These are phyloP conservation scores for Rhagoletis pomonella DNA, from an alignment of 1,140 invertebrate genomes.

Conservation along the genomic window DNA sequence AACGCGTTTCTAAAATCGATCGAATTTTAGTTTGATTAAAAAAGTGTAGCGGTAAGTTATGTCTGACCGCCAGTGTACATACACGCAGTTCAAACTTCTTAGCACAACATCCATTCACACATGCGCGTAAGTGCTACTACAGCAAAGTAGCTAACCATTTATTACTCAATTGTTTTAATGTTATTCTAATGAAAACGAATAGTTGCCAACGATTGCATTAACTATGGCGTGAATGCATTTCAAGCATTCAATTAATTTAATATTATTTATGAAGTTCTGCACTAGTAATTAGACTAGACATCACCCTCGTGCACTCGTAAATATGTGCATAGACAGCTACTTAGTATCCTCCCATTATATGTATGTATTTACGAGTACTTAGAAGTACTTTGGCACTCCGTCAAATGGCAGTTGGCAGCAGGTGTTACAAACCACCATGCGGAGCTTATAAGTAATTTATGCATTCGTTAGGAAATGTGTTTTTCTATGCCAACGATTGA, in stretches of 20 bases:
- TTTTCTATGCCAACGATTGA: not conserved
- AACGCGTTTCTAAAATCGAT: too few relatives aligned
- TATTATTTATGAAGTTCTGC: slow-evolving; percentile 9
- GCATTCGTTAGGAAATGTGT: not conserved
- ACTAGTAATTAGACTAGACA: not conserved
- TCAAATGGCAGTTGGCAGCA: not conserved
- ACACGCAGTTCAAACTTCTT: not conserved
- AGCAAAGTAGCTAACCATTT: not conserved
- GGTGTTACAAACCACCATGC: slow-evolving; percentile 16
- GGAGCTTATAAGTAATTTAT: not conserved
- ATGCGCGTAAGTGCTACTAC: not conserved
- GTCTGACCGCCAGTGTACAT: not conserved
- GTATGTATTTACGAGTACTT: not conserved
- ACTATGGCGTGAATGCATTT: not conserved
- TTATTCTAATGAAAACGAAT: slow-evolving; percentile 2
- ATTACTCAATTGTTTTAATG: slow-evolving; percentile 18
- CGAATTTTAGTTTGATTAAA: too few relatives aligned
- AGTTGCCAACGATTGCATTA: slow-evolving; percentile 1
- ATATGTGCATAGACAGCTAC: not conserved
- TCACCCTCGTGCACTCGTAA: not conserved
- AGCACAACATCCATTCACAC: not conserved
- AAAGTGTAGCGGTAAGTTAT: too few relatives aligned
- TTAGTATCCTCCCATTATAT: not conserved
- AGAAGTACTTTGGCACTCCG: slow-evolving; percentile 7
- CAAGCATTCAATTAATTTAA: slow-evolving; percentile 1